Conservation (phyloP, 2,113 vertebrate species). For the Chaenocephalus aceratus region DNA sequence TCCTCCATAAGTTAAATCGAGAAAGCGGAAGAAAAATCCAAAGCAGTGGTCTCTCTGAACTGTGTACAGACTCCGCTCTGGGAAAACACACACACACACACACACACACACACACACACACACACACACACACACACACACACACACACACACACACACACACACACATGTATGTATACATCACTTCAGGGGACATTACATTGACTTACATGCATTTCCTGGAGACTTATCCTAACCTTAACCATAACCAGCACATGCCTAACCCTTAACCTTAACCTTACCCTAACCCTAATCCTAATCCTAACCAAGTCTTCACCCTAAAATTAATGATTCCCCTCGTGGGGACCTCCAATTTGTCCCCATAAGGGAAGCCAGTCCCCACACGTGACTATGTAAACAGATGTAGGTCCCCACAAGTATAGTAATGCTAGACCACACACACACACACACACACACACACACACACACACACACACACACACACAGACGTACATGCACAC, state of each 20-base stretch:
- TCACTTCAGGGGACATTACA: no score
- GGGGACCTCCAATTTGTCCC: no score
- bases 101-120: constrained; percentile 16
- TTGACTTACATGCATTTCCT: no score
- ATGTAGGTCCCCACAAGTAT: no score
- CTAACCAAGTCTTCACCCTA: no score
- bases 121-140: constrained; percentile 27
- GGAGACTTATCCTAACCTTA: no score
- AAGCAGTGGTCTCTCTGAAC: constrained; percentile 48
- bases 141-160: constrained; percentile 41
- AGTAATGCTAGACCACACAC: not conserved
- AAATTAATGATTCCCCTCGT: no score
- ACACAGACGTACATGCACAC: constrained; percentile 26
- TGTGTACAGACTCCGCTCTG: constrained; percentile 53
- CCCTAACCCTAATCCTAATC: no score
- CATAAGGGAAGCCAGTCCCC: no score
- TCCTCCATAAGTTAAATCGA: not conserved
- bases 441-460: constrained; percentile 45
- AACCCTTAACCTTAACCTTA: no score
- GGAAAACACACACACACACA: constrained; percentile 42
- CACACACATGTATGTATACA: not conserved
- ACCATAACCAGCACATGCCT: no score
- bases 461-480: constrained; percentile 32
- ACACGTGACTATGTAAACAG: no score
- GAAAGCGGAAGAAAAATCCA: constrained; percentile 14